Conservation (phyloP, 2,888 invertebrate species). For the Drosophila infuscata region DNA sequence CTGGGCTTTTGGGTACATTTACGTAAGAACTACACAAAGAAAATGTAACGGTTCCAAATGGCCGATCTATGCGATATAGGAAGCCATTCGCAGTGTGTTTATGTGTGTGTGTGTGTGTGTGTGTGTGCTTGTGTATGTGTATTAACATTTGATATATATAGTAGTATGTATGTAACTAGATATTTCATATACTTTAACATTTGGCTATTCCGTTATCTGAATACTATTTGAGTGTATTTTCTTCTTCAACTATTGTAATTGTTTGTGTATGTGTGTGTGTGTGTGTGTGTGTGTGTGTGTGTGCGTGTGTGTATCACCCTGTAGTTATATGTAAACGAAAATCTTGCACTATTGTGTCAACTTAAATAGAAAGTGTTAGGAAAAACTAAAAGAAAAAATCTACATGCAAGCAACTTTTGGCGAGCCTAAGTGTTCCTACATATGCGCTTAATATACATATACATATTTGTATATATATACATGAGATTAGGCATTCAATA, state of each 20-base stretch:
- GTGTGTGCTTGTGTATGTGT: constrained; percentile 21
- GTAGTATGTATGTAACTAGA: constrained; percentile 33
- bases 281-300: constrained; percentile 15
- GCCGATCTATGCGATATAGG: constrained; percentile 27
- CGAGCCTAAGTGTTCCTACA: constrained; percentile 74
- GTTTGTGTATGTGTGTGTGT: constrained; percentile 16
- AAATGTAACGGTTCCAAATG: constrained; percentile 19
- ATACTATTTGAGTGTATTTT: constrained; percentile 48
- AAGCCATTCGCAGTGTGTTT: constrained; percentile 14
- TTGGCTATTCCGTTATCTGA: constrained; percentile 59
- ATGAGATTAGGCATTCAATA: constrained; percentile 36
- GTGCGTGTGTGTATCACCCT: constrained; percentile 52
- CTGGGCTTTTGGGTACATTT: constrained; percentile 62
- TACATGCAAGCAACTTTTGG: constrained; percentile 68
- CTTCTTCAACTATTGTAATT: constrained; percentile 26
- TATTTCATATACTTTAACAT: constrained; percentile 47
- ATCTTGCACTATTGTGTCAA: constrained; percentile 47
- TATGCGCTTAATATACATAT: constrained; percentile 58
- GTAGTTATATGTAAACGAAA: constrained; percentile 44
- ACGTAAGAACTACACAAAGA: constrained; percentile 47
- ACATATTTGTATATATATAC: constrained; percentile 5
- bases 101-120: constrained; percentile 19
- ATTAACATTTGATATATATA: constrained; percentile 47
- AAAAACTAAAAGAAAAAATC: constrained; percentile 16
- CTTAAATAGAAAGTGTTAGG: constrained; percentile 32